Conservation (phyloP, 2,797 vertebrate genomes). For the Orientallactaga sibirica region DNA sequence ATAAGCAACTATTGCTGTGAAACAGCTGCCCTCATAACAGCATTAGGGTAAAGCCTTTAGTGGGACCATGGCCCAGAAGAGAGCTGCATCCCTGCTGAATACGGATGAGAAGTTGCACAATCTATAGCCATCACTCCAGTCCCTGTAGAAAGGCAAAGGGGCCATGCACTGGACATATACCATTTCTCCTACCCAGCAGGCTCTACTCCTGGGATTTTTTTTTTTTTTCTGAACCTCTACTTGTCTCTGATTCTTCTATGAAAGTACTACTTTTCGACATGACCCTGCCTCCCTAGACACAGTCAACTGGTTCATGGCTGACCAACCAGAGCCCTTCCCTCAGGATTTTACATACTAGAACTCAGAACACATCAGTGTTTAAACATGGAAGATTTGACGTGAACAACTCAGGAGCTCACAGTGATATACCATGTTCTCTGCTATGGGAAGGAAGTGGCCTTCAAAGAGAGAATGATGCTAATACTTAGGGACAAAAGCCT, state of each 20-base stretch:
- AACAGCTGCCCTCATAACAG: slow-evolving; percentile 87
- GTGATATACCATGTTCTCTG: neutral
- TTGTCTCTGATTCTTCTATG: neutral
- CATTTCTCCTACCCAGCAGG: neutral
- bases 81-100: slow-evolving; percentile 77
- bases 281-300: neutral
- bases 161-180: neutral
- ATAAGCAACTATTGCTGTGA: slow-evolving; percentile 83
- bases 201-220: neutral
- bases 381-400: slow-evolving; percentile 6
- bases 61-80: slow-evolving; percentile 74
- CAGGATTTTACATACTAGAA: neutral
- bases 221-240: slow-evolving; percentile 1
- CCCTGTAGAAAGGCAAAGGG: neutral
- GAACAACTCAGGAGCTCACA: neutral
- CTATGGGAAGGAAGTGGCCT: neutral
- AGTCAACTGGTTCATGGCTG: neutral
- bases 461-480: neutral
- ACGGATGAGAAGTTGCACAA: slow-evolving; percentile 57
- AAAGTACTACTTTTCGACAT: neutral
- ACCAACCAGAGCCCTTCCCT: neutral
- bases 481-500: neutral
- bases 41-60: slow-evolving; percentile 85
- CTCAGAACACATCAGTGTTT: neutral
- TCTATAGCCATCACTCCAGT: neutral